A percentile compares a stretch with the other conserved stretches of the same genome.
These are phyloP conservation scores for Ceyx cyanopectus DNA, from an alignment of 2,113 vertebrate genomes.

Conservation along the genomic window DNA sequence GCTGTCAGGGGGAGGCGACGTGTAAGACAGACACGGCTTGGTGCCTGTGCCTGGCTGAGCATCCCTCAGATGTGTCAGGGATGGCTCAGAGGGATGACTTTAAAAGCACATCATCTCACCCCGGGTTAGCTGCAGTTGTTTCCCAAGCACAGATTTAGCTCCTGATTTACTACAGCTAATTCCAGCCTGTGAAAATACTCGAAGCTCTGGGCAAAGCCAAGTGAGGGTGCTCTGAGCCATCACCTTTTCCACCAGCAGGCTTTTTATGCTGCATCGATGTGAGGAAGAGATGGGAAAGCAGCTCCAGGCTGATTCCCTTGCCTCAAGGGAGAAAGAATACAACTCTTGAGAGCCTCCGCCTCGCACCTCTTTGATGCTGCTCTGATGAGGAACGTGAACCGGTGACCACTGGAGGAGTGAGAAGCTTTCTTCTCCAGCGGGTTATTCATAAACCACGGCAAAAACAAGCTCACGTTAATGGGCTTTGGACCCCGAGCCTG, in stretches of 20 bases:
- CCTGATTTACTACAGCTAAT: neutral
- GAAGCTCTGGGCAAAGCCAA: neutral
- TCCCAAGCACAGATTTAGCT: neutral
- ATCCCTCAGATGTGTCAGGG: neutral
- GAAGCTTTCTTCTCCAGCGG: neutral
- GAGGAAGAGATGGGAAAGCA: neutral
- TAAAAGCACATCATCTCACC: neutral
- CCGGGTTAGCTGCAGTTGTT: accelerated
- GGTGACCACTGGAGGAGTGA: neutral
- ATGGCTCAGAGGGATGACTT: neutral
- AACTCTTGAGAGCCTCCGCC: neutral
- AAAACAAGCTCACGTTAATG: constrained; percentile 34
- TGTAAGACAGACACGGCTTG: accelerated
- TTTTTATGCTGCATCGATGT: accelerated
- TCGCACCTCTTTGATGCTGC: neutral
- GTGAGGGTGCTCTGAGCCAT: neutral
- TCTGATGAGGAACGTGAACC: neutral
- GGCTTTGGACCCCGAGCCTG: neutral
- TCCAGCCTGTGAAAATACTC: neutral
- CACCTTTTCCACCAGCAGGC: neutral
- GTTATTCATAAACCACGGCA: neutral
- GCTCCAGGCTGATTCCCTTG: neutral
- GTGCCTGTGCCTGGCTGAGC: neutral
- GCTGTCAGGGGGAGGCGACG: neutral
- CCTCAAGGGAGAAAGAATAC: neutral